Evolutionary conservation across 2,797 vertebrate species (phyloP), one percentile per base, ranked within the genome.

Genomic region (Bufotes viridis): DNA sequence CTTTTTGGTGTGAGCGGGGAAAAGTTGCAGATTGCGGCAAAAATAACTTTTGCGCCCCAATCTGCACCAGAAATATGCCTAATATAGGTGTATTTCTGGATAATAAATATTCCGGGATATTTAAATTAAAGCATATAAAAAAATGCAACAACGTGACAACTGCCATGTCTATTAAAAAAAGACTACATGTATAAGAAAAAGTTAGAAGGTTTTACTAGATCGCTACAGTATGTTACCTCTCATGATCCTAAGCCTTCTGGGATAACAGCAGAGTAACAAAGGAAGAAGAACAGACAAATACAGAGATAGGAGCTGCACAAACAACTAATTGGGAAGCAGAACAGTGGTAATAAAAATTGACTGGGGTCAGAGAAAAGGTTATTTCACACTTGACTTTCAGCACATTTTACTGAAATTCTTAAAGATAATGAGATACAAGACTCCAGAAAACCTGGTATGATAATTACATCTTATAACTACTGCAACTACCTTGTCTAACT

Each of bases 311-410:
- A 84, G n/a, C 70, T 63, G 58, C 22, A 13, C 29, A 76, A 51
- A 63, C 81, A 75, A 29, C 72, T 85, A 76, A 85, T 85, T 85
- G 58, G 34, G 78, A 65, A 85, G 72, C 75, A 61, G 58, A 29
- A 85, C 22, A 61, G 14, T 57, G 20, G 72, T 65, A 85, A 76
- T 85, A 76, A 51, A 85, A 76, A 85, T 74, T 76, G 83, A 78
- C 83, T 85, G 17, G 20, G 34, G 72, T 42, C 70, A 63, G 83
- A 76, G 72, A 65, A 85, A 76, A 78, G 72, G 72, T 61, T 42
- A 61, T 51, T 78, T 85, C 58, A 34, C 70, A 51, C 34, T 76
- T 85, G 34, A 26, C 53, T 49, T 78, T 24, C 22, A 51, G 14
- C 24, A 63, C n/a, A 85, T 85, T 61, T 55, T 63, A 18, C 42